Evolutionary conservation across 2,888 invertebrate genomes (phyloP), one percentile per base, ranked within the genome.

Genomic region (Deladenus siricidicola): DNA sequence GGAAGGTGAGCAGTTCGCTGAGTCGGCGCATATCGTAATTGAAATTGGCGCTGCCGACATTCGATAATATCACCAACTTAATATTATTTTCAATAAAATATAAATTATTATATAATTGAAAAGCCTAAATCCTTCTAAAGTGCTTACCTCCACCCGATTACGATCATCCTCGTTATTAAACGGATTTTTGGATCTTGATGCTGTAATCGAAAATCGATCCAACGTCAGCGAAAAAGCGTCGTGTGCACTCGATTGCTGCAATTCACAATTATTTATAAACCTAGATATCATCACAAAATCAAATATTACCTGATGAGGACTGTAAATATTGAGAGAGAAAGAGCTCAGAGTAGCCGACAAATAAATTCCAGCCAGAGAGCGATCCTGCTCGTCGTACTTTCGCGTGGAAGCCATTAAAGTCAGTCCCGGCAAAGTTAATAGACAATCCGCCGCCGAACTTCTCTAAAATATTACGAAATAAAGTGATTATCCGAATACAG

Each of bases 1-100:
- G 96, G 80, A 98, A 94, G 0, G 93, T 92, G 61, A 98, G 83
- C 76, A 98, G 93, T 83, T 98, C 98, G 0, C 91, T 89, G 65
- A 98, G 82, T 0, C 96, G 85, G 39, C 96, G 85, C 93, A 98
- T 96, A 80, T 98, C 96, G 81, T 96, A 98, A 79, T 94, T 93
- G 81, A 98, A 96, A 26, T 89, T 77, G 3, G 83, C 82, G 21
- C 78, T 68, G 24, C 77, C 75, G 47, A 80, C 70, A 21, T 71
- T 68, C 4, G 67, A 63, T n/a, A 73, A 60, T n/a, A 73, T 58
- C 10, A 73, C 67, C 49, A 75, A 65, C 59, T 69, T 53, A 44
- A 73, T n/a, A 4, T 21, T 3, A 10, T 39, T 39, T 8, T 6
- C 10, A n/a, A 45, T 10, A 24, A 1, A 8, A 8, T 45, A 23